Conservation (phyloP, 2,888 invertebrate genomes). For the Lamellibrachia satsuma region DNA sequence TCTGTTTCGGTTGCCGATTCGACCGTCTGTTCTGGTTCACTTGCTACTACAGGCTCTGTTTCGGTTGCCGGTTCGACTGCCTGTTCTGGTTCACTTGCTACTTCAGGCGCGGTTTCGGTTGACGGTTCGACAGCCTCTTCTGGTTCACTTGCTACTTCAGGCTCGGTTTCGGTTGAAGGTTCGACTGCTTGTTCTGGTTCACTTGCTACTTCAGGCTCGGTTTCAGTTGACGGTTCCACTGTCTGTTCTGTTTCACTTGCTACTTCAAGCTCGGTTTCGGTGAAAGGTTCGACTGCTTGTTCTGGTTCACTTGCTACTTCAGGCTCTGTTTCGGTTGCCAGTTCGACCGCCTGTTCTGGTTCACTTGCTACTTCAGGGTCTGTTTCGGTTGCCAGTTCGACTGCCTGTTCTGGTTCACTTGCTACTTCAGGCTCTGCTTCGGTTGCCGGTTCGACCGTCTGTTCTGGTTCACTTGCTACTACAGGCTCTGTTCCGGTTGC, state of each 20-base stretch:
- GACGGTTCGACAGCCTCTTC: not conserved
- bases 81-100: constrained; percentile 26
- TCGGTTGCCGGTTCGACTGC: not conserved
- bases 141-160: constrained; percentile 27
- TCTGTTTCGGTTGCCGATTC: constrained; percentile 20
- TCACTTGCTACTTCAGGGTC: not conserved
- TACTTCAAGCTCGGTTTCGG: constrained; percentile 22
- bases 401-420: not conserved
- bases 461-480: constrained; percentile 18
- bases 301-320: constrained; percentile 23
- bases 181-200: constrained; percentile 27
- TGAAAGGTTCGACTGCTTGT: not conserved
- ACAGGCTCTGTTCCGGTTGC: not conserved
- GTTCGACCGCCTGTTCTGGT: constrained; percentile 27
- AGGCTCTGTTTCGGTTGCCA: constrained; percentile 20
- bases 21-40: constrained; percentile 27
- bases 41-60: constrained; percentile 18
- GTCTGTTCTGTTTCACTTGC: constrained; percentile 20
- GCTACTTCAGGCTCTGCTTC: not conserved
- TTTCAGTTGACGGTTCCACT: constrained; percentile 21
- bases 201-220: constrained; percentile 22
- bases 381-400: not conserved
- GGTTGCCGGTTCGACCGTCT: not conserved
- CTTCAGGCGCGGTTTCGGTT: not conserved
- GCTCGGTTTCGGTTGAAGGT: not conserved